Conservation (phyloP, 2,797 vertebrate genomes). For the Catharus ustulatus region DNA sequence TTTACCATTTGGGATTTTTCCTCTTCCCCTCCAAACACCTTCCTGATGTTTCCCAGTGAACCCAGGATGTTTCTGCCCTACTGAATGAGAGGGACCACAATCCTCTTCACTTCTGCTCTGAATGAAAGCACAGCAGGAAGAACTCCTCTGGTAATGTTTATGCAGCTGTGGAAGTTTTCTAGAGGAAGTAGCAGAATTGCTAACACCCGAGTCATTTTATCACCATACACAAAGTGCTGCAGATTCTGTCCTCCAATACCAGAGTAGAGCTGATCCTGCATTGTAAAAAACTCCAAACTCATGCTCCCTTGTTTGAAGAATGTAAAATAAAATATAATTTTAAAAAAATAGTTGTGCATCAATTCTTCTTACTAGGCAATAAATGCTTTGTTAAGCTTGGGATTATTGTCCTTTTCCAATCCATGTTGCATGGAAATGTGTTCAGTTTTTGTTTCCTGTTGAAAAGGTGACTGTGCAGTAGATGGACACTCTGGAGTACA, state of each 20-base stretch:
- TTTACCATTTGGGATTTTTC: not conserved
- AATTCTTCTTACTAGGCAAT: not conserved
- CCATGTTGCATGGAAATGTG: fast-evolving
- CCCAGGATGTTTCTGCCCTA: not conserved
- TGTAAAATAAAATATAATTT: not conserved
- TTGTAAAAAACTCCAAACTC: not conserved
- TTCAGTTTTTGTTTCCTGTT: not conserved
- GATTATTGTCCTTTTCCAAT: not conserved
- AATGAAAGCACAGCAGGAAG: not conserved
- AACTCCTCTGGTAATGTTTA: conserved; percentile 32
- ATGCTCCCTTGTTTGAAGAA: not conserved
- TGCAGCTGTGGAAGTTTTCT: conserved; percentile 36
- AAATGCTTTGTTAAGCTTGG: not conserved
- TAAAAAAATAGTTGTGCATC: not conserved
- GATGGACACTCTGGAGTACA: not conserved
- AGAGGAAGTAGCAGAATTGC: conserved; percentile 28
- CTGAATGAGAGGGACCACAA: not conserved
- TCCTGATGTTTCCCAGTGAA: not conserved
- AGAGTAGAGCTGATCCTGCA: not conserved
- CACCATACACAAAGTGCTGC: not conserved
- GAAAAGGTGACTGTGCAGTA: not conserved
- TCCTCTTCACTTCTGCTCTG: not conserved
- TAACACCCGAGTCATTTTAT: conserved; percentile 42
- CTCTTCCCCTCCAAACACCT: not conserved
- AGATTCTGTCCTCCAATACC: not conserved